Evolutionary conservation across 1,140 invertebrate genomes (phyloP), one percentile per base, ranked within the genome.

Genomic region (Diprion similis): DNA sequence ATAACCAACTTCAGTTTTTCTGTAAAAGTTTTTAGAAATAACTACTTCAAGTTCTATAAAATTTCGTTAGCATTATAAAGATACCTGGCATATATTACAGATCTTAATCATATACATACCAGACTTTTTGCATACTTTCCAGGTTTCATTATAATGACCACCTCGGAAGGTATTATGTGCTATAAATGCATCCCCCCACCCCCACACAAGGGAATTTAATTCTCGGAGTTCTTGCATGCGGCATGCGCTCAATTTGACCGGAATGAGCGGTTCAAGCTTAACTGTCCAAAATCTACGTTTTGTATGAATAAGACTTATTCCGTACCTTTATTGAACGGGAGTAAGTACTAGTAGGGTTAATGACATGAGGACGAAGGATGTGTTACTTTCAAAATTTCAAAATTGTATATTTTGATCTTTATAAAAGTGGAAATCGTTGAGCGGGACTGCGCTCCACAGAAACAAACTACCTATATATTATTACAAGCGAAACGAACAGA

Each of bases 231-330:
- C n/a, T 72, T 86, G n/a, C n/a, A n/a, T n/a, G n/a, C 89, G 59
- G 83, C 93, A 1, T 95, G 94, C 80, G 89, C 91, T 1, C 89
- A 94, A 78, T 96, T 96, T 80, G 91, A 95, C 78, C 89, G 89
- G 47, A 91, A 91, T 6, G 82, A 89, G 1, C 87, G 88, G 71
- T 95, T 91, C 82, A 89, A 94, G 76, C 90, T 93, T 0, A 90
- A 92, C 69, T 96, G 95, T 83, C 93, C 93, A 7, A 92, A 90
- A 78, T 96, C 95, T 9, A 95, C 94, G 0, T 92, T 94, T 88
- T 96, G 95, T 80, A 90, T 93, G 87, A 95, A 95, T 79, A 92
- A 91, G 75, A 91, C 92, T 8, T 91, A 91, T 73, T 85, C 90
- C 75, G 89, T 91, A 7, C 86, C 88, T 73, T 86, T 93, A 72